Percentiles rank a stretch among this genome's conserved stretches.
Evolutionary conservation across 1,140 invertebrate species (phyloP).

Genomic region (Leptinotarsa undecemlineata): DNA sequence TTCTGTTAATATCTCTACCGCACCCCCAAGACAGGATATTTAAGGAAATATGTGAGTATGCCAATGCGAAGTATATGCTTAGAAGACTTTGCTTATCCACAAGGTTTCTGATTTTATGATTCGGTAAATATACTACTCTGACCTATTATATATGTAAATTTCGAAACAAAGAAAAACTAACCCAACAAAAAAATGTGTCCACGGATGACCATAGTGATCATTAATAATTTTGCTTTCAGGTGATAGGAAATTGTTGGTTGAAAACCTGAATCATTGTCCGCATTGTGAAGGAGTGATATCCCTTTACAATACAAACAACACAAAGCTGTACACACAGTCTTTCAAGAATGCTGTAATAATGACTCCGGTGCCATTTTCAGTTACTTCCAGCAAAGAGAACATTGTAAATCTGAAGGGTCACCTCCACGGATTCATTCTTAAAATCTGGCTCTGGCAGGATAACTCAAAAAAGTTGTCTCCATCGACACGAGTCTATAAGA

Average conservation of each 20-base stretch:
- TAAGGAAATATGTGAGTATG: no score
- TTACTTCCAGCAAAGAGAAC: conserved; percentile 43
- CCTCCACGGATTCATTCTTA: conserved; percentile 73
- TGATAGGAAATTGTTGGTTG: conserved; percentile 33
- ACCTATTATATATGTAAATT: no score
- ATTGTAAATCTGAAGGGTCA: conserved; percentile 57
- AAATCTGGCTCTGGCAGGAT: conserved; percentile 76
- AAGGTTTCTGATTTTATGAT: no score
- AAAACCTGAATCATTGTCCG: conserved; percentile 41
- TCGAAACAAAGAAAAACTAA: no score
- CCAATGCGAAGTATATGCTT: no score
- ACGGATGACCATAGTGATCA: neutral
- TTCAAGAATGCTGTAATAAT: conserved; percentile 44
- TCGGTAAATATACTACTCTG: no score
- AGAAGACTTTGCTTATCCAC: no score
- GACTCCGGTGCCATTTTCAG: conserved; percentile 47
- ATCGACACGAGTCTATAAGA: conserved; percentile 32
- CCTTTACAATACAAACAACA: conserved; percentile 35
- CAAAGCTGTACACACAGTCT: conserved; percentile 31
- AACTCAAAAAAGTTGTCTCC: conserved; percentile 36
- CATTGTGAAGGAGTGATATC: conserved; percentile 38
- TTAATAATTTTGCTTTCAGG: conserved; percentile 24
- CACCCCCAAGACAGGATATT: no score
- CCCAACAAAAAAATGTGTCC: no score
- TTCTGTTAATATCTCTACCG: no score